These are phyloP conservation scores for Coleophora deauratella DNA, from an alignment of 2,888 invertebrate genomes.

Conservation along the genomic window DNA sequence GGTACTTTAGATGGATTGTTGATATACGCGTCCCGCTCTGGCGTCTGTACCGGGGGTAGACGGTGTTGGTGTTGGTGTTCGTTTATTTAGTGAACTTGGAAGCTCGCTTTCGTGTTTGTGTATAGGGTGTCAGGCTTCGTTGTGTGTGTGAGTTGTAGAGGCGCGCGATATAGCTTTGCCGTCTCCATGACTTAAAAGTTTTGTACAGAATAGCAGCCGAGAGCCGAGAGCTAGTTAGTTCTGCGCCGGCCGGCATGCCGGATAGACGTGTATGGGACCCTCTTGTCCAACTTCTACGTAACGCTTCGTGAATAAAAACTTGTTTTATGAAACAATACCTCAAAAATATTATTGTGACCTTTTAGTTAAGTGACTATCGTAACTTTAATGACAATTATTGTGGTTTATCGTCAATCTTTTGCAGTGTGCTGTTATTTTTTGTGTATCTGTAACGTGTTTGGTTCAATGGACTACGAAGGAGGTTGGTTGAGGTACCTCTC, in stretches of 20 bases:
- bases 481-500: conserved; percentile 63
- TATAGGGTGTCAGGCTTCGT: conserved; percentile 57
- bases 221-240: conserved; percentile 43
- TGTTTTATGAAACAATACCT: conserved; percentile 36
- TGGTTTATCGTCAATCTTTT: conserved; percentile 32
- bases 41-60: conserved; percentile 70
- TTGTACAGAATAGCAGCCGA: conserved; percentile 60
- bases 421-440: conserved; percentile 61
- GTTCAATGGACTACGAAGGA: conserved; percentile 71
- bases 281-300: conserved; percentile 57
- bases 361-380: conserved; percentile 26
- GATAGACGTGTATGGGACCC: conserved; percentile 43
- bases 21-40: conserved; percentile 63
- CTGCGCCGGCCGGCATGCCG: conserved; percentile 64
- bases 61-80: conserved; percentile 70
- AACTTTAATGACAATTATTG: conserved; percentile 33
- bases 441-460: conserved; percentile 72
- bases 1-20: conserved; percentile 56
- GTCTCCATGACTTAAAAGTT: conserved; percentile 74
- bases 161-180: conserved; percentile 74
- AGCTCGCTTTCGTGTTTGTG: conserved; percentile 70
- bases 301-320: conserved; percentile 55
- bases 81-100: conserved; percentile 75
- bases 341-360: conserved; percentile 25
- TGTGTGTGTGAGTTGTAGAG: conserved; percentile 71